Evolutionary conservation across 37 sponge, comb jelly and placozoan species (phyloP).

Genomic region (Dysidea cf. avara): DNA sequence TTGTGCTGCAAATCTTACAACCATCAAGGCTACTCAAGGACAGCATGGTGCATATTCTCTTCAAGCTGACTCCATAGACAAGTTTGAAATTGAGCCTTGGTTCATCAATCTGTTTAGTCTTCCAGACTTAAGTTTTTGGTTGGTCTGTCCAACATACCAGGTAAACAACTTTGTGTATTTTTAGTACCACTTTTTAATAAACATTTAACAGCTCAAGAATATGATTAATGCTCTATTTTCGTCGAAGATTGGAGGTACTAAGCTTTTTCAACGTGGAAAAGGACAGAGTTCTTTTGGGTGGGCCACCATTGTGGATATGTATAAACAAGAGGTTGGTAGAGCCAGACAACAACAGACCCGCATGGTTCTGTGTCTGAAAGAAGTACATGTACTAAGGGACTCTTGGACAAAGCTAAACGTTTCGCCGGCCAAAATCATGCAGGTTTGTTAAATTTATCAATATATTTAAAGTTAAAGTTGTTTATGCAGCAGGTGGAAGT

Average conservation of each 20-base stretch:
- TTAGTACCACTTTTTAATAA: background rate
- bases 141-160: conserved; percentile 2
- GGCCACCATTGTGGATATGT: background rate
- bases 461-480: background rate
- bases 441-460: background rate
- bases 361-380: background rate
- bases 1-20: background rate
- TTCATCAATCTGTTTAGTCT: background rate
- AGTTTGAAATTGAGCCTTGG: conserved; percentile 1
- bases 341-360: background rate
- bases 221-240: background rate
- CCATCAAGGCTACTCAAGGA: background rate
- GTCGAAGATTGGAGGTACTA: background rate
- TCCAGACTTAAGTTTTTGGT: background rate
- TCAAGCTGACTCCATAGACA: background rate
- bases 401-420: conserved; percentile 25
- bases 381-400: conserved; percentile 5
- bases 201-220: conserved; percentile 5
- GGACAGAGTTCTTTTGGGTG: conserved; percentile 1
- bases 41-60: no score
- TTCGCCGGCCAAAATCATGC: conserved; percentile 15
- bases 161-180: background rate
- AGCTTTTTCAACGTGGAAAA: background rate
- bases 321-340: conserved; percentile 14
- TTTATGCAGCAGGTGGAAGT: conserved; percentile 33